A percentile compares a stretch with the other conserved stretches of the same genome.
phyloP scores from a whole-genome alignment of 2,888 invertebrate genomes.

The Pedicia rivosa region DNA sequence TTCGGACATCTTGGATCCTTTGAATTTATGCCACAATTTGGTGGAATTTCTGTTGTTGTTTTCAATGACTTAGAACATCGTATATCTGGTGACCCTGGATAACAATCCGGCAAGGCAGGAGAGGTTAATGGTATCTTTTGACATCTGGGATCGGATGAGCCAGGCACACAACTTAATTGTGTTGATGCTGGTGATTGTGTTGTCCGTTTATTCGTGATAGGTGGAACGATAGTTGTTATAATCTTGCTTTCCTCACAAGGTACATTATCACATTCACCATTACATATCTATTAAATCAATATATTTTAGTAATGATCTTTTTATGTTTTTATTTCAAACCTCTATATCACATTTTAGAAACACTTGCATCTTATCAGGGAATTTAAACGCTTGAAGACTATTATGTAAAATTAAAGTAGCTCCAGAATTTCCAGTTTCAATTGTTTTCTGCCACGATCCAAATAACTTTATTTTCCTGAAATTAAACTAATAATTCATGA shows the following conservation, averaged over 20 bases:
- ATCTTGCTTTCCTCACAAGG: constrained; percentile 15
- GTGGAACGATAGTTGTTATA: constrained; percentile 2
- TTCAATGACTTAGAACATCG: constrained; percentile 21
- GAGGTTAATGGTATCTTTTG: constrained; percentile 13
- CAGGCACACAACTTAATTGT: constrained; percentile 23
- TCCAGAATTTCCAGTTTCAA: constrained; percentile 39
- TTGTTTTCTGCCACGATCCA: constrained; percentile 43
- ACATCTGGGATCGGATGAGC: constrained; percentile 22
- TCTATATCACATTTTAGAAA: constrained; percentile 59
- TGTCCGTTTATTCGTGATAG: constrained; percentile 14
- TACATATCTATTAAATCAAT: constrained; percentile 17
- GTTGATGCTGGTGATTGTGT: constrained; percentile 14
- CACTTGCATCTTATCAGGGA: constrained; percentile 55
- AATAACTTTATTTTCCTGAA: constrained; percentile 46
- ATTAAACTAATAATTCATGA: constrained; percentile 10
- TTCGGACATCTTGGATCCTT: constrained; percentile 19
- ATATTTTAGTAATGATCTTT: background rate
- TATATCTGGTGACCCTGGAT: constrained; percentile 20
- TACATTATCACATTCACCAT: constrained; percentile 19
- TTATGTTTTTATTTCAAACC: constrained; percentile 26
- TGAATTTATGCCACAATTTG: constrained; percentile 9
- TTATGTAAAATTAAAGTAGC: constrained; percentile 49
- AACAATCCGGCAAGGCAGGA: constrained; percentile 15
- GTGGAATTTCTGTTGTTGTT: constrained; percentile 28
- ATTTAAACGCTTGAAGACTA: constrained; percentile 54